Percentiles rank a stretch among this genome's conserved stretches.
Conservation (phyloP, 2,888 invertebrate species). For the Stenodema calcarata region DNA sequence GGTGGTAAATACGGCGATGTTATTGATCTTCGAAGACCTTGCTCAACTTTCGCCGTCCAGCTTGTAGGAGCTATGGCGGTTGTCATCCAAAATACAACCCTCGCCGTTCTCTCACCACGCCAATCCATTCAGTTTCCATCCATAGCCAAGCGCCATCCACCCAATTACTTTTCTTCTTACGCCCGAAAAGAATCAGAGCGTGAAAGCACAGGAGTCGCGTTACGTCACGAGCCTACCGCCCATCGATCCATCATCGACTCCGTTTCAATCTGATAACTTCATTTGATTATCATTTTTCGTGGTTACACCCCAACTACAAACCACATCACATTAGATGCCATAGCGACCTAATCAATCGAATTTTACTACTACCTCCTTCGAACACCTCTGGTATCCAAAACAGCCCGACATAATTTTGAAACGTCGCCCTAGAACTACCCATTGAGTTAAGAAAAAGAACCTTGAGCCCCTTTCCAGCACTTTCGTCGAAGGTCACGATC, state of each 20-base stretch:
- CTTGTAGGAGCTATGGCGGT: neutral
- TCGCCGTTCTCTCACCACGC: neutral
- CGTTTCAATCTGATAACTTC: neutral
- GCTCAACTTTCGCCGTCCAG: neutral
- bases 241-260: neutral
- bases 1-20: neutral
- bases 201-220: neutral
- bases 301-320: too few species aligned
- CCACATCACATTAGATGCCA: too few species aligned
- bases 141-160: neutral
- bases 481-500: neutral
- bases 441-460: neutral
- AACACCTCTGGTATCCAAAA: too few species aligned
- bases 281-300: neutral
- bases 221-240: neutral
- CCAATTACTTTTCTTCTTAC: slow-evolving; percentile 3
- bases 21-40: neutral
- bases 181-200: neutral
- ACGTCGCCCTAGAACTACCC: too few species aligned
- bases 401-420: too few species aligned
- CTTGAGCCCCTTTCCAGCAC: neutral
- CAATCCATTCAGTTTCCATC: neutral
- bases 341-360: too few species aligned
- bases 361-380: too few species aligned
- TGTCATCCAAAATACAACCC: neutral